A percentile compares a stretch with the other conserved stretches of the same genome.
Conservation (phyloP, 53 echinoderm and acorn worm genomes). For the Actinopyga echinites region DNA sequence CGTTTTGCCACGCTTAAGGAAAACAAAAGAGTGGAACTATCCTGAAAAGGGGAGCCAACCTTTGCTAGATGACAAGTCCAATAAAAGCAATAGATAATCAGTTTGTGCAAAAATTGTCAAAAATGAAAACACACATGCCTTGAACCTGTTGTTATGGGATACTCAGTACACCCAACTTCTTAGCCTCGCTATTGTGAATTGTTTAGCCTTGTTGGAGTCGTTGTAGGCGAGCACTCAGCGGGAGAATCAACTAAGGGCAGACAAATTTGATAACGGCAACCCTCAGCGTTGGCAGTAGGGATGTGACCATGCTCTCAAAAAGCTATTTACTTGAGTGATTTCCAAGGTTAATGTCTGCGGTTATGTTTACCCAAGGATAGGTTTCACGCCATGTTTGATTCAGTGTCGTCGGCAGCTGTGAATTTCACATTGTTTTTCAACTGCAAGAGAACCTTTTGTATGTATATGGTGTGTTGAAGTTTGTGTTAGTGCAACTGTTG, state of each 20-base stretch:
- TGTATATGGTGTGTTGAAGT: no score
- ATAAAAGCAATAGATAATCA: no score
- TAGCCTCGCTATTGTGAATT: not conserved
- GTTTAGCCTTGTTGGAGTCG: slow-evolving; percentile 10
- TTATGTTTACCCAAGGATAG: slow-evolving; percentile 19
- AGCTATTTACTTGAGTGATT: not conserved
- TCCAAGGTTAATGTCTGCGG: slow-evolving; percentile 3
- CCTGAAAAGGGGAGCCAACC: no score
- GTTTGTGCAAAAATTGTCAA: no score
- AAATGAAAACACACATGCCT: not conserved
- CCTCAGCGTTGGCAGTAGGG: no score
- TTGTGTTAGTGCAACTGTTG: no score
- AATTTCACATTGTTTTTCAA: no score
- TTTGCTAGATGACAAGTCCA: no score
- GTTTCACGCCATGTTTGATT: slow-evolving; percentile 8
- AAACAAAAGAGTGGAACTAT: no score
- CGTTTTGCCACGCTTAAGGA: no score
- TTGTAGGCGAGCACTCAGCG: not conserved
- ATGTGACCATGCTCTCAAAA: not conserved
- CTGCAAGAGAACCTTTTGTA: no score
- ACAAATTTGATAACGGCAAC: not conserved
- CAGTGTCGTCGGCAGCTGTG: no score
- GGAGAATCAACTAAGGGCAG: not conserved
- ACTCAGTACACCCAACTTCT: not conserved
- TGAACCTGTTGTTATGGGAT: not conserved